Conservation (phyloP, 2,888 invertebrate genomes). For the Brachypterus glaber region DNA sequence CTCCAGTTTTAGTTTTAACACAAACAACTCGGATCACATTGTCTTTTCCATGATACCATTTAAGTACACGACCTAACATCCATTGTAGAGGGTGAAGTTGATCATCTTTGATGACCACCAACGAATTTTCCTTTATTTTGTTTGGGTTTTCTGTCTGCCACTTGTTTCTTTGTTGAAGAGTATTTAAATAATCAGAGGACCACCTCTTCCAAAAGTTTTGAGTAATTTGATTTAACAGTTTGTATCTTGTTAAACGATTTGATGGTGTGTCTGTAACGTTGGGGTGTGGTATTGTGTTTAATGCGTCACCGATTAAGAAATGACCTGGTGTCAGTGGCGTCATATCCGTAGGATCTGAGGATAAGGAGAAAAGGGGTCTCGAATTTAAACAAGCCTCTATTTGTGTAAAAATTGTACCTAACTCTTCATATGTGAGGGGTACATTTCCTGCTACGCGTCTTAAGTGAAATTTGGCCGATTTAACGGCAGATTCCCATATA, state of each 20-base stretch:
- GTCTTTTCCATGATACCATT: not conserved
- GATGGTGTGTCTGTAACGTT: not conserved
- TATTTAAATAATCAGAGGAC: constrained; percentile 15
- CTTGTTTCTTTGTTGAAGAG: constrained; percentile 15
- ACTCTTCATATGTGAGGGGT: no score
- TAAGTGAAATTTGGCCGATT: no score
- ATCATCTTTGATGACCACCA: not conserved
- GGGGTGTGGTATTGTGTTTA: not conserved
- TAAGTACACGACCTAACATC: not conserved
- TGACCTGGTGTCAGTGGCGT: constrained; percentile 3
- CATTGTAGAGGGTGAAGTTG: not conserved
- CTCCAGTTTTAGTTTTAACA: not conserved
- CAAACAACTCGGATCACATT: not conserved
- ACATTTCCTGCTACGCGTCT: no score
- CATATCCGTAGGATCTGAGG: not conserved
- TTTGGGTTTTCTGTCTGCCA: constrained; percentile 11
- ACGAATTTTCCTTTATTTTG: not conserved
- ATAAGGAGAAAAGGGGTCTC: not conserved
- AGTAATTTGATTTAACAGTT: constrained; percentile 11
- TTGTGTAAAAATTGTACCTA: not conserved
- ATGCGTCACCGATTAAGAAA: not conserved
- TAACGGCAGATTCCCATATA: no score
- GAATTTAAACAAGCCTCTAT: not conserved
- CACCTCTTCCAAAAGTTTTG: constrained; percentile 20
- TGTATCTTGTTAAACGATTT: not conserved